phyloP scores from a whole-genome alignment of 2,888 invertebrate species.

The Volucella inflata region DNA sequence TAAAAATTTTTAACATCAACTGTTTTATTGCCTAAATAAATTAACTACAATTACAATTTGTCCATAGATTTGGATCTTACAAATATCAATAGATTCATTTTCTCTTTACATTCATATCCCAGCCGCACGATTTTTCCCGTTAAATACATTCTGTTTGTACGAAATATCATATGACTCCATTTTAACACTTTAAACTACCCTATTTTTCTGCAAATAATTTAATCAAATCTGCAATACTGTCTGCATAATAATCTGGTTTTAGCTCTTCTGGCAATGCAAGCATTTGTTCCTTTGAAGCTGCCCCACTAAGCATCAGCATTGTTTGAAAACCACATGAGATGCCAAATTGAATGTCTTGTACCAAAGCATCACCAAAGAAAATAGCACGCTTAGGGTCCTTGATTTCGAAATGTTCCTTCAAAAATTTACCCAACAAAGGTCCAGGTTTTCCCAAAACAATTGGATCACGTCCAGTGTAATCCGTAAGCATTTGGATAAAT shows the following conservation, averaged over 20 bases:
- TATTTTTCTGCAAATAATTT: conserved; percentile 75
- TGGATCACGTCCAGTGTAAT: conserved; percentile 81
- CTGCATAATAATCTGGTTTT: conserved; percentile 81
- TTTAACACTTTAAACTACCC: not conserved
- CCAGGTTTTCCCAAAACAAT: conserved; percentile 84
- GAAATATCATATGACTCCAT: not conserved
- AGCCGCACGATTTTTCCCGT: not conserved
- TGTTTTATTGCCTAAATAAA: conserved; percentile 47
- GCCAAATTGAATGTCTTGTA: conserved; percentile 91
- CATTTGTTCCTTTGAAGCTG: conserved; percentile 79
- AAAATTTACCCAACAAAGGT: conserved; percentile 80
- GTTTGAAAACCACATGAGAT: conserved; percentile 89
- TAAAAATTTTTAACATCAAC: not conserved
- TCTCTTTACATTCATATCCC: conserved; percentile 36
- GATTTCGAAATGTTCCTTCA: conserved; percentile 83
- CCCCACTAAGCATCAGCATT: conserved; percentile 88
- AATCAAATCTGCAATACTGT: conserved; percentile 80
- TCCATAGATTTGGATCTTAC: conserved; percentile 1
- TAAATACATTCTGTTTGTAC: conserved; percentile 60
- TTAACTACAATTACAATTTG: conserved; percentile 43
- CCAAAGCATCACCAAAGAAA: conserved; percentile 93
- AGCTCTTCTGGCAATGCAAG: conserved; percentile 76
- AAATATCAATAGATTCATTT: conserved; percentile 11
- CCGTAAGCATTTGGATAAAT: conserved; percentile 78
- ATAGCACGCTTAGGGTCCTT: conserved; percentile 87